Evolutionary conservation across 1,140 invertebrate species (phyloP), one percentile per base, ranked within the genome.

Genomic region (Microplitis demolitor): DNA sequence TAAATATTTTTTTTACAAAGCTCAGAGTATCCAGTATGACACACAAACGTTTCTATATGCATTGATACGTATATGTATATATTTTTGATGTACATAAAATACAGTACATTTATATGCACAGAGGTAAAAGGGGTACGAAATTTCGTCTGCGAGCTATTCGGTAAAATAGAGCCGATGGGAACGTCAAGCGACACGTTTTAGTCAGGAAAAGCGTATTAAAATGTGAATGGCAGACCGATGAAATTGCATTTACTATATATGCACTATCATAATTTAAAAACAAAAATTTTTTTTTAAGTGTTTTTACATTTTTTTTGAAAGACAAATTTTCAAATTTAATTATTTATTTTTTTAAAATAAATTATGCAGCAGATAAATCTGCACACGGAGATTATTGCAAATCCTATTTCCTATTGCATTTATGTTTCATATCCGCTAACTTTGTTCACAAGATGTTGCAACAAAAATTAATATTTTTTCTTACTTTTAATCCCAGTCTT

Each of bases 161-260:
- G 64, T 74, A 73, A 76, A 78, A 79, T 79, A 77, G 75, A 77
- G 71, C 66, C 60, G 72, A 76, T 78, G 69, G 77, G 66, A 66
- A 74, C 71, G 73, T 73, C 73, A 77, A 77, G 71, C 76, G 76
- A 77, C 76, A 71, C 75, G 71, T 79, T 77, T 75, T 77, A 73
- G 73, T 73, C 73, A 67, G 70, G 74, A 75, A 76, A 78, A 79
- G 71, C 73, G 66, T 76, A 79, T 79, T 78, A 79, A 79, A 78
- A 75, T 77, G 72, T 74, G 73, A 77, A 78, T 76, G 74, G 74
- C 76, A 73, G 74, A 72, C 60, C 71, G 71, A 62, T 71, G 56
- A 77, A 79, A 77, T 75, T 75, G 74, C 71, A 66, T 76, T 77
- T 66, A 67, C 66, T 66, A 53, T 71, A 72, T 64, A 70, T 69